A percentile compares a stretch with the other conserved stretches of the same genome.
Evolutionary conservation across 2,113 vertebrate species (phyloP).

Genomic region (Sceloporus tristichus): DNA sequence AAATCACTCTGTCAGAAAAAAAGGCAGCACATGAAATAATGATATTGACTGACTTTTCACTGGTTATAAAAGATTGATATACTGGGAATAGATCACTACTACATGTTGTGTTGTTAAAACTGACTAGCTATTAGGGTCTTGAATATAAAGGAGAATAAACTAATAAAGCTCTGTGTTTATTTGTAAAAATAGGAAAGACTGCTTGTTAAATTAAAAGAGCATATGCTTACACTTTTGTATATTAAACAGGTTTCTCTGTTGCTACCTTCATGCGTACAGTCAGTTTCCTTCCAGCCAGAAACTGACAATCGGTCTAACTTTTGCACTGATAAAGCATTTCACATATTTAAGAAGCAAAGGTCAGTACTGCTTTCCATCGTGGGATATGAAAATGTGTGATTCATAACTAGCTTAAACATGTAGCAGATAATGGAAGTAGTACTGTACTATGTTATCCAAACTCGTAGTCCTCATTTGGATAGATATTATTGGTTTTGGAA

Average conservation of each 20-base stretch:
- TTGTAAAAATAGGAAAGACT: background rate
- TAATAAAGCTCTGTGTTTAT: slow-evolving; percentile 14
- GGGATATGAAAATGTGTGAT: slow-evolving; percentile 23
- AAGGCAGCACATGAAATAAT: background rate
- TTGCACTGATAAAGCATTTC: slow-evolving; percentile 92
- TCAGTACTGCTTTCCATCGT: slow-evolving; percentile 59
- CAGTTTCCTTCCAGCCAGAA: slow-evolving; percentile 95
- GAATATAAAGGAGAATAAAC: too few species aligned
- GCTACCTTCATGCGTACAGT: slow-evolving; percentile 88
- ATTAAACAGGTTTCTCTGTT: slow-evolving; percentile 84
- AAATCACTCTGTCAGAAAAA: background rate
- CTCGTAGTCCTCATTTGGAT: background rate
- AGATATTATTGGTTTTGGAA: background rate
- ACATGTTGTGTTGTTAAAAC: background rate
- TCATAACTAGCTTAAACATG: background rate
- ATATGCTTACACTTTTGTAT: slow-evolving; percentile 22
- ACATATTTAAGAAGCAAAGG: slow-evolving; percentile 99
- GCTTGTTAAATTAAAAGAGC: background rate
- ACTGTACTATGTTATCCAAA: background rate
- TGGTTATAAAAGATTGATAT: background rate
- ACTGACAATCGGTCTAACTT: slow-evolving; percentile 98
- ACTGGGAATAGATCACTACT: background rate
- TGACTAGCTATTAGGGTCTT: background rate
- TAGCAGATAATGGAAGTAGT: background rate
- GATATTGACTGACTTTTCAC: background rate